phyloP scores from a whole-genome alignment of 2,113 vertebrate genomes.

The Nothocercus julius region DNA sequence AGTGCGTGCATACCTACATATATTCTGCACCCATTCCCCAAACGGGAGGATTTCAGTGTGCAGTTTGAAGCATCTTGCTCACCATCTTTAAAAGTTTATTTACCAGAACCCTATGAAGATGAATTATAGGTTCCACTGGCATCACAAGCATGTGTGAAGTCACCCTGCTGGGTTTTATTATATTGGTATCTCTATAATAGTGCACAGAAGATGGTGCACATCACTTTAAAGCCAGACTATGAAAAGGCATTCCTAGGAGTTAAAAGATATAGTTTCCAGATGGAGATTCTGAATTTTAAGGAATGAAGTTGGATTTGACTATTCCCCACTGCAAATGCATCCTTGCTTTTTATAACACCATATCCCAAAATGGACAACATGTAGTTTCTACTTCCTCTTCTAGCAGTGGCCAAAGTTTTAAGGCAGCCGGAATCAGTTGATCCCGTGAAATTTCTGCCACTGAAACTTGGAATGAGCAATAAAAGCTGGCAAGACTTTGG shows the following conservation, averaged over 20 bases:
- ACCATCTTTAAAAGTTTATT: background rate
- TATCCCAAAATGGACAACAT: background rate
- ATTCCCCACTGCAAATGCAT: background rate
- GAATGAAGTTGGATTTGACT: conserved; percentile 1
- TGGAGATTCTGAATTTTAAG: conserved; percentile 29
- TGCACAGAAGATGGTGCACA: background rate
- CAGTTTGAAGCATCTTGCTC: background rate
- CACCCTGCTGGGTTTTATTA: conserved; percentile 19
- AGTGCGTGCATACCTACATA: rapidly evolving
- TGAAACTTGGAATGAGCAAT: background rate
- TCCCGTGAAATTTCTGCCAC: background rate
- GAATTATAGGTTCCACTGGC: conserved; percentile 13
- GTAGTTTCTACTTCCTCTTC: background rate
- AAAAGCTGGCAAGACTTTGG: background rate
- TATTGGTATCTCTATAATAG: background rate
- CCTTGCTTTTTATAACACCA: background rate
- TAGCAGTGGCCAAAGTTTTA: background rate
- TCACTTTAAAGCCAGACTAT: background rate
- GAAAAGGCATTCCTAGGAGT: conserved; percentile 32
- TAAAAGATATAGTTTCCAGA: conserved; percentile 34
- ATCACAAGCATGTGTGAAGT: background rate
- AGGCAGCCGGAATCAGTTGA: background rate
- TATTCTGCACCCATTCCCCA: rapidly evolving
- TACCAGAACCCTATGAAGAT: background rate
- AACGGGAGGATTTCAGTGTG: background rate